These are phyloP conservation scores for Montipora capitata DNA, from an alignment of 92 coral and sea anemone genomes.

Conservation along the genomic window DNA sequence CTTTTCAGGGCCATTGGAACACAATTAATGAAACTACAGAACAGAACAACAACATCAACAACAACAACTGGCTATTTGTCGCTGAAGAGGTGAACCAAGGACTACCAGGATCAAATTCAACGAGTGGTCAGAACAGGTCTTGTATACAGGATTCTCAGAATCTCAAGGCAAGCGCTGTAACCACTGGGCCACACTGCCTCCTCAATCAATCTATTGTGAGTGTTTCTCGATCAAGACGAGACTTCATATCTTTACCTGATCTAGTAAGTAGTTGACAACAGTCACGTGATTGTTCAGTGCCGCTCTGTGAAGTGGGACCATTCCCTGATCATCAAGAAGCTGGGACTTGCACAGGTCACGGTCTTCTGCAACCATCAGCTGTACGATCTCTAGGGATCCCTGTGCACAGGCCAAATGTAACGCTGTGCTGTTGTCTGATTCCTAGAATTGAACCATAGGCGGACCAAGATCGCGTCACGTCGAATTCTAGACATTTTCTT, in stretches of 20 bases:
- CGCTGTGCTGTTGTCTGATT: conserved; percentile 86
- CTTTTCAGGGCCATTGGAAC: no score
- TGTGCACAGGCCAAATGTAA: conserved; percentile 89
- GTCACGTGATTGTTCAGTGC: conserved; percentile 80
- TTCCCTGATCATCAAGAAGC: conserved; percentile 81
- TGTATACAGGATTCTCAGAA: no score
- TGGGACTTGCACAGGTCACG: conserved; percentile 64
- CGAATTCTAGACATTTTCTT: no score
- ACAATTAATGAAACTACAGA: no score
- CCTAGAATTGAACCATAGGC: conserved; percentile 41
- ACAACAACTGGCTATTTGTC: no score
- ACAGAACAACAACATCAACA: no score
- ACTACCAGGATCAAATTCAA: no score
- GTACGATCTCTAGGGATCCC: conserved; percentile 89
- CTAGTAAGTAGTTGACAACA: conserved; percentile 75
- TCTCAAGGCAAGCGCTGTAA: no score
- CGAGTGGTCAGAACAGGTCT: no score
- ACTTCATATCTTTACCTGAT: conserved; percentile 72
- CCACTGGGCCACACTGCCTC: no score
- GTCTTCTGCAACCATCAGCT: conserved; percentile 58
- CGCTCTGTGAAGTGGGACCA: conserved; percentile 87
- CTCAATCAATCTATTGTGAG: not conserved
- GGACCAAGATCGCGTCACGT: no score
- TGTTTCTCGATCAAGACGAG: not conserved
- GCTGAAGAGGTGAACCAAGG: no score